Conservation (phyloP, 2,888 invertebrate genomes). For the Eupithecia exiguata region DNA sequence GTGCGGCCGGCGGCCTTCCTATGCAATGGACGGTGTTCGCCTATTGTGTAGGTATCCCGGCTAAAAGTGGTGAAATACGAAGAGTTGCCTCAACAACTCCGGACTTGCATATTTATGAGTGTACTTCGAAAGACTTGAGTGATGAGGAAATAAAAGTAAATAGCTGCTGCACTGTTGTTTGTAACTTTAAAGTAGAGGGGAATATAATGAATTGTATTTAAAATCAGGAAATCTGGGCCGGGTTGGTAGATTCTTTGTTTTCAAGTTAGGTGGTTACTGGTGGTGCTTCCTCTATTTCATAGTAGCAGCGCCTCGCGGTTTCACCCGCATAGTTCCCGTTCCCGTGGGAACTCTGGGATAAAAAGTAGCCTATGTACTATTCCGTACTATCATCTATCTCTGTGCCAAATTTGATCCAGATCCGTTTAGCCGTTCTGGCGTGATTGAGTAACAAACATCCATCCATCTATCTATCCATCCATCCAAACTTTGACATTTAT, state of each 20-base stretch:
- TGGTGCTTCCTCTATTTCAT: neutral
- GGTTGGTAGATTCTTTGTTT: slow-evolving; percentile 16
- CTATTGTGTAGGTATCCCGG: slow-evolving; percentile 70
- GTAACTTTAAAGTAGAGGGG: slow-evolving; percentile 54
- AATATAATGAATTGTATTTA: slow-evolving; percentile 52
- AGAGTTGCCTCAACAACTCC: slow-evolving; percentile 68
- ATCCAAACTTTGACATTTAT: too few relatives aligned
- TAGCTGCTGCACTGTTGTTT: slow-evolving; percentile 63
- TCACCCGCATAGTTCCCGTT: too few relatives aligned
- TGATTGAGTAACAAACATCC: too few relatives aligned
- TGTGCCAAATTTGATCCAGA: too few relatives aligned
- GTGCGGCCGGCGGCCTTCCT: slow-evolving; percentile 58
- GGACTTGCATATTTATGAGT: slow-evolving; percentile 78
- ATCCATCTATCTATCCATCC: too few relatives aligned
- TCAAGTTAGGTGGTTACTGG: neutral
- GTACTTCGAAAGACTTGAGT: slow-evolving; percentile 75
- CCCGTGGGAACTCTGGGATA: too few relatives aligned
- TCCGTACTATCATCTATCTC: too few relatives aligned
- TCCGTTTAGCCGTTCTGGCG: too few relatives aligned
- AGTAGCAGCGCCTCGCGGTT: too few relatives aligned
- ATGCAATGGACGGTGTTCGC: slow-evolving; percentile 58
- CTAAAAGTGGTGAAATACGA: slow-evolving; percentile 72
- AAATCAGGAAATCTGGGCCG: slow-evolving; percentile 35
- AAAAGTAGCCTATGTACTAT: too few relatives aligned
- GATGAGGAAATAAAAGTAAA: slow-evolving; percentile 74